Evolutionary conservation across 2,113 vertebrate species (phyloP).

Genomic region (Sula dactylatra): DNA sequence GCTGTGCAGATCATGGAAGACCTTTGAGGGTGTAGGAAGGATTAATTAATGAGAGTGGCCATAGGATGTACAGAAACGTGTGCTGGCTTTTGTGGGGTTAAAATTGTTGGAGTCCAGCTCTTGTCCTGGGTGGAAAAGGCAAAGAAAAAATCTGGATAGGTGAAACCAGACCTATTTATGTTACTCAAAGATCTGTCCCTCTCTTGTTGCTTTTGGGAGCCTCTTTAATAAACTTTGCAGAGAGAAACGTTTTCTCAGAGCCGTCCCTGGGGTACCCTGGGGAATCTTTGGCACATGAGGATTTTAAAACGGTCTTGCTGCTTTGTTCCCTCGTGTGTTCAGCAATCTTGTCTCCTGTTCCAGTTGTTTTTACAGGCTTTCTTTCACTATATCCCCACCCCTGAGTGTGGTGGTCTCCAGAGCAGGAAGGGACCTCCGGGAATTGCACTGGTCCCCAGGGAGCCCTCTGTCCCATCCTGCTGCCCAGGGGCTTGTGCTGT

Average conservation of each 20-base stretch:
- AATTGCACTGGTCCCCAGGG: rapidly evolving
- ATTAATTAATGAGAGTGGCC: neutral
- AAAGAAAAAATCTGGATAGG: neutral
- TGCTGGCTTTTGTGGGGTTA: neutral
- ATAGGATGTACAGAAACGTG: rapidly evolving
- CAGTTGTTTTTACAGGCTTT: neutral
- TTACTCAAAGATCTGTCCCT: neutral
- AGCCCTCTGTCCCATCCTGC: neutral
- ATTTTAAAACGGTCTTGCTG: neutral
- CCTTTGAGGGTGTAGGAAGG: neutral
- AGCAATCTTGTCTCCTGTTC: neutral
- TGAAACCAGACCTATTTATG: neutral
- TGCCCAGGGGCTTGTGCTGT: neutral
- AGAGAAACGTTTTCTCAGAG: neutral
- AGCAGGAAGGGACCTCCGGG: neutral
- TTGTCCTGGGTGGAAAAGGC: neutral
- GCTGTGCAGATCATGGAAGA: neutral
- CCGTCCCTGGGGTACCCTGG: neutral
- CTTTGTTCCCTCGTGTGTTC: neutral
- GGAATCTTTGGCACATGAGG: neutral
- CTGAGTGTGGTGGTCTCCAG: neutral
- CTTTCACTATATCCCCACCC: neutral
- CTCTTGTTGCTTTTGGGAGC: neutral
- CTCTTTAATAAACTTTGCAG: neutral
- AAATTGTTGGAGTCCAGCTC: neutral